Conservation (phyloP, 2,113 vertebrate species). For the Nycticryphes semicollaris region DNA sequence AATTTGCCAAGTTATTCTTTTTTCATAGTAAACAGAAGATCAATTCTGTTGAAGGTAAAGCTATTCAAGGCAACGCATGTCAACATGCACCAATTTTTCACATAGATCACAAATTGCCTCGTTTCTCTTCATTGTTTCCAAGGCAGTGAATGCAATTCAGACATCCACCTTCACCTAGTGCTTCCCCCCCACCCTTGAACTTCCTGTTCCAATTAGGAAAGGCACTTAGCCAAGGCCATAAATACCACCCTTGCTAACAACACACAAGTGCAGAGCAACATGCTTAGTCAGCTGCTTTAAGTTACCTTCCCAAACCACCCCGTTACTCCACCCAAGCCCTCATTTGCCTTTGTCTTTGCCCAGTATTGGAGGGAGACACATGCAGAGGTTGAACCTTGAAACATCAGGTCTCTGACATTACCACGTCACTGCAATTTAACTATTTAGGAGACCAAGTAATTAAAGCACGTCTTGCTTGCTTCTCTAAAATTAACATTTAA, state of each 20-base stretch:
- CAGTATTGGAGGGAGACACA: background rate
- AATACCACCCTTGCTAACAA: background rate
- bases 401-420: background rate
- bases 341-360: background rate
- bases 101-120: background rate
- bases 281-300: background rate
- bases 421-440: background rate
- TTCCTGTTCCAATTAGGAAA: constrained; percentile 11
- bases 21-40: background rate
- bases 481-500: background rate
- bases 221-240: background rate
- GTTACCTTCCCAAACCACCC: background rate
- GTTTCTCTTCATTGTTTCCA: background rate
- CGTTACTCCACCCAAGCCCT: background rate
- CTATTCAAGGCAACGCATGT: background rate
- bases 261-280: background rate
- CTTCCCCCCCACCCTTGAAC: background rate
- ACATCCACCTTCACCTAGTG: background rate
- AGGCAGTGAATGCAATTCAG: background rate
- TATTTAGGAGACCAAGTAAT: background rate
- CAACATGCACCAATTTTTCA: background rate
- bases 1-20: background rate
- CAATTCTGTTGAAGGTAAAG: background rate
- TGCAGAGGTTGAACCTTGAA: background rate
- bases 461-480: background rate